Evolutionary conservation across 2,113 vertebrate genomes (phyloP).

Genomic region (Thalassarche chlororhynchos): DNA sequence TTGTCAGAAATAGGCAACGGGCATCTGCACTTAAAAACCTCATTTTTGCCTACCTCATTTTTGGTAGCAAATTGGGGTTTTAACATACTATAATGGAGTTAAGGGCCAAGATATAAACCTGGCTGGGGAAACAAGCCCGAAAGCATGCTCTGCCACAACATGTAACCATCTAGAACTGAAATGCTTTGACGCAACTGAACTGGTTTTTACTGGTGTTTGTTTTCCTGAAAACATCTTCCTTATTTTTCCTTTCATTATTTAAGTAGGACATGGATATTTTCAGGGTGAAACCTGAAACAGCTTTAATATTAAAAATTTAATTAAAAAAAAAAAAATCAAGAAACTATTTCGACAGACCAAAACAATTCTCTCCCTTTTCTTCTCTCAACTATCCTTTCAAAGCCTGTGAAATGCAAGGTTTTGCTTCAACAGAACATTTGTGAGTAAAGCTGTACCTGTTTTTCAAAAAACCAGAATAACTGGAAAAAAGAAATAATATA

Average conservation of each 20-base stretch:
- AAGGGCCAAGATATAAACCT: background rate
- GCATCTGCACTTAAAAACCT: background rate
- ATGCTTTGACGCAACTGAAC: background rate
- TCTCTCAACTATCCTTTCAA: background rate
- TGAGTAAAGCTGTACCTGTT: background rate
- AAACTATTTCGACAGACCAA: background rate
- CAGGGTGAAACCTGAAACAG: background rate
- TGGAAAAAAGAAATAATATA: background rate
- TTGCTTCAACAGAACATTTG: background rate
- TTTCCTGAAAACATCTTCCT: background rate
- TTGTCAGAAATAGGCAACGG: background rate
- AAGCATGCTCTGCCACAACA: background rate
- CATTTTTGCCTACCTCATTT: background rate
- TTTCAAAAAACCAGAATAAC: background rate
- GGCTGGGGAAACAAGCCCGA: background rate
- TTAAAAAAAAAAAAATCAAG: background rate
- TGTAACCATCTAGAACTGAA: background rate
- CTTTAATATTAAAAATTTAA: background rate
- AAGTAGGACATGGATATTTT: background rate
- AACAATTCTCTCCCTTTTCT: background rate
- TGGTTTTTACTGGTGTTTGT: background rate
- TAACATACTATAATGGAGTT: background rate
- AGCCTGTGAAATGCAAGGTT: background rate
- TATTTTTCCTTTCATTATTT: background rate
- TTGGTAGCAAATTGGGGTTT: background rate